Base-by-base conservation (phyloP, 2,113 vertebrate genomes). In the Mormoops blainvillei region DNA sequence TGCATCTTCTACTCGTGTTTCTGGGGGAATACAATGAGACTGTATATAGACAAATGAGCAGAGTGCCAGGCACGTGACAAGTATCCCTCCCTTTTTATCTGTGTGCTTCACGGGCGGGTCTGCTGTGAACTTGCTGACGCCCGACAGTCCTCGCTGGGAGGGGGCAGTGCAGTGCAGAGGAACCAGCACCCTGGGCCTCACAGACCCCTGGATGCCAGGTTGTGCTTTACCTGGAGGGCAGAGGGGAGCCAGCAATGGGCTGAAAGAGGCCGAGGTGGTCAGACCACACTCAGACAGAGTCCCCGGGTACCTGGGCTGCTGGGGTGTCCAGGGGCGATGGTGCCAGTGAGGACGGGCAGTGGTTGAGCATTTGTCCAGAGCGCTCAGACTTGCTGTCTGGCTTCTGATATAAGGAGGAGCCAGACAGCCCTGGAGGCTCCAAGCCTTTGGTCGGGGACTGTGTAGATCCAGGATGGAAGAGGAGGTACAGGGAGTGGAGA, bases 351-450 rank as follows among this genome's bases (percentile, higher is more conserved):
- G 45, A 36, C 0, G 1, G 56, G 20, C 86, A 24, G 70, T 5
- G 12, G 68, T 41, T 24, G 11, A 58, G 65, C 19, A 5, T 24
- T 11, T 0, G 0, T 74, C 31, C 0, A 1, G 63, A 0, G 4
- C 43, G 14, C 45, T 0, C 20, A 48, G 86, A 54, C 33, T 5
- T 28, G 77, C 20, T 3, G 3, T 13, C 52, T 24, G 36, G 36
- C 41, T 80, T 28, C 43, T 73, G 52, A 14, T 26, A 6, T 54
- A 6, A n/a, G 18, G 58, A 19, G 12, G 14, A 45, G 41, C 19
- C 19, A 41, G 3, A 22, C 13, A 15, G n/a, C 67, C 26, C 7
- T 1, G 18, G 20, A 1, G 31, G 22, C 16, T 50, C 54, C 11
- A 1, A 43, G 41, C n/a, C 70, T 50, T 85, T 22, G 90, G 33